Percentiles rank a stretch among this genome's conserved stretches.
Conservation (phyloP, 1,140 invertebrate species). For the Drosophila pandora region DNA sequence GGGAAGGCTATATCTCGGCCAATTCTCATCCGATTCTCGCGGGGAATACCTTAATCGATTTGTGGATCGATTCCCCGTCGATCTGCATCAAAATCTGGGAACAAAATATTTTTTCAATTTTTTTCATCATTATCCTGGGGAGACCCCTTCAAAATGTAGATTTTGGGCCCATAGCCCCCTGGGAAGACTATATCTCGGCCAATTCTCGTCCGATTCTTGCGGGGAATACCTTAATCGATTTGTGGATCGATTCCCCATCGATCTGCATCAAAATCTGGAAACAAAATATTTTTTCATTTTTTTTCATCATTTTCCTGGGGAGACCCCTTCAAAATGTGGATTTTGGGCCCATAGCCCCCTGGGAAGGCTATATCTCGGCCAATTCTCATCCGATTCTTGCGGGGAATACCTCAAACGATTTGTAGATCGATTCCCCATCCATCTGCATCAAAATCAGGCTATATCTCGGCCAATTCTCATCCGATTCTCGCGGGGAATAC, state of each 20-base stretch:
- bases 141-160: too few relatives aligned
- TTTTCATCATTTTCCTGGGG: neutral
- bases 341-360: neutral
- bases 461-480: neutral
- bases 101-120: too few relatives aligned
- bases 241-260: neutral
- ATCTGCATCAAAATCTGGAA: neutral
- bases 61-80: too few relatives aligned
- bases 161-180: neutral
- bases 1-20: too few relatives aligned
- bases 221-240: neutral
- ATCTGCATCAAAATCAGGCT: neutral
- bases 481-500: neutral
- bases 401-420: neutral
- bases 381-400: neutral
- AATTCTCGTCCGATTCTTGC: neutral
- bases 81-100: too few relatives aligned
- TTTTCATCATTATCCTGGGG: too few relatives aligned
- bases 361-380: neutral
- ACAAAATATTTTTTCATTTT: neutral
- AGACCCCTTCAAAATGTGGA: neutral
- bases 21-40: too few relatives aligned
- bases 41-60: too few relatives aligned
- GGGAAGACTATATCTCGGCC: neutral
- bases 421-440: neutral